These are phyloP conservation scores for Aphrophora alni DNA, from an alignment of 2,888 invertebrate species.

Conservation along the genomic window DNA sequence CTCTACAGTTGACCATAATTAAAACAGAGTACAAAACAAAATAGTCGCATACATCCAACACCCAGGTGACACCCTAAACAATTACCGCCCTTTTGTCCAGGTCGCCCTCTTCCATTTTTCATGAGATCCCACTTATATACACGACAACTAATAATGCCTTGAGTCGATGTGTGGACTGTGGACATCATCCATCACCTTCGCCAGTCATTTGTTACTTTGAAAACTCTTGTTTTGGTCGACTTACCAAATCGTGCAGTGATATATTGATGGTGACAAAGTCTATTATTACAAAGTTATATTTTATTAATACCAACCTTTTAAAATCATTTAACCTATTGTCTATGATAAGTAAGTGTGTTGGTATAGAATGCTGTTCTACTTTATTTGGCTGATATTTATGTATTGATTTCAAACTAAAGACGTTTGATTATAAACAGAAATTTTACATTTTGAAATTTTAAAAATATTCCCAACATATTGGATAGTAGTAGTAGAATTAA, in stretches of 20 bases:
- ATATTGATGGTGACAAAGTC: not conserved
- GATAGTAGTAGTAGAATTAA: too few relatives aligned
- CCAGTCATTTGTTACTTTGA: not conserved
- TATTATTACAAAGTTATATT: too few relatives aligned
- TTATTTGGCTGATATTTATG: too few relatives aligned
- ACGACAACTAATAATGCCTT: not conserved
- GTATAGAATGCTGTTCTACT: too few relatives aligned
- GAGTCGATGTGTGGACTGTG: not conserved
- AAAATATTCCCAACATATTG: too few relatives aligned
- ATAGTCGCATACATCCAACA: not conserved
- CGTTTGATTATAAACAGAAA: too few relatives aligned
- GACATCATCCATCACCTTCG: not conserved
- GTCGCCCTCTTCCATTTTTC: not conserved
- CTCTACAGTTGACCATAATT: not conserved
- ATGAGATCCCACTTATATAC: not conserved
- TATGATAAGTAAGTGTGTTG: too few relatives aligned
- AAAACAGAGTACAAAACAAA: slow-evolving; percentile 2
- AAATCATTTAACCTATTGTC: too few relatives aligned
- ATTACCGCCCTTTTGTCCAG: slow-evolving; percentile 1
- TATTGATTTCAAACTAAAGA: too few relatives aligned
- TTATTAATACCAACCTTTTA: too few relatives aligned
- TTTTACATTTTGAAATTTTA: too few relatives aligned
- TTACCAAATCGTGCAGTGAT: not conserved
- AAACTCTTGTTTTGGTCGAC: not conserved
- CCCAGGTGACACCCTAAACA: slow-evolving; percentile 6